Base-by-base conservation (phyloP, 2,797 vertebrate genomes). In the Ctenosaura bakeri region DNA sequence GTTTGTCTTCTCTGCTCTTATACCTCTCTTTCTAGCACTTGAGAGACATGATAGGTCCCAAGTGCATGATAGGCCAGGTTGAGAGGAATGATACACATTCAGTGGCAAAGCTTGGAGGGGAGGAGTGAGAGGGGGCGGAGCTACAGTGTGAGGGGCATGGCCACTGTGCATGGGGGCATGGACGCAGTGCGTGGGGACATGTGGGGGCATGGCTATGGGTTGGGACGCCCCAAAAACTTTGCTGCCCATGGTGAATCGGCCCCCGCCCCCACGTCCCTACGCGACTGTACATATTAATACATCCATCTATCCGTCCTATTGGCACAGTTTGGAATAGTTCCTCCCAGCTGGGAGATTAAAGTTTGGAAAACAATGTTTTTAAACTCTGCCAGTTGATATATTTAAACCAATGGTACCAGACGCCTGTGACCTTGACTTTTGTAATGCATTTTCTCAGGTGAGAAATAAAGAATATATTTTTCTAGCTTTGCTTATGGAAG, bases 361-460 rank as follows among this genome's bases (percentile, higher is more conserved):
- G 29, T 69, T 69, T 69, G 66, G 66, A 32, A 69, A 69, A 29
- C 66, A 69, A 69, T 32, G 1, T 32, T 69, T 69, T 69, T 10
- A 69, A 7, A 69, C 66, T 12, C 29, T 69, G 29, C 4, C 86
- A 73, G 46, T 90, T 84, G 89, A 90, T 90, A 80, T 90, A 94
- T 95, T 94, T 94, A 94, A 95, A 94, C 88, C 73, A 89, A 88
- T 93, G 96, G 95, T 97, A 95, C 95, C 91, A 93, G 94, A 95
- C 93, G 94, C 93, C 92, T 89, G 42, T 71, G 85, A 92, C 90
- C 89, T 87, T 54, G 46, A 87, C 66, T 77, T 42, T 74, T 88
- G 50, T 86, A 69, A 32, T 92, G 86, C 54, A 0, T 93, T 87
- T 93, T 92, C 92, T 93, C 90, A 95, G 90, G 73, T 90, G 88